Conservation (phyloP, 2,113 vertebrate genomes). For the Otis tarda region DNA sequence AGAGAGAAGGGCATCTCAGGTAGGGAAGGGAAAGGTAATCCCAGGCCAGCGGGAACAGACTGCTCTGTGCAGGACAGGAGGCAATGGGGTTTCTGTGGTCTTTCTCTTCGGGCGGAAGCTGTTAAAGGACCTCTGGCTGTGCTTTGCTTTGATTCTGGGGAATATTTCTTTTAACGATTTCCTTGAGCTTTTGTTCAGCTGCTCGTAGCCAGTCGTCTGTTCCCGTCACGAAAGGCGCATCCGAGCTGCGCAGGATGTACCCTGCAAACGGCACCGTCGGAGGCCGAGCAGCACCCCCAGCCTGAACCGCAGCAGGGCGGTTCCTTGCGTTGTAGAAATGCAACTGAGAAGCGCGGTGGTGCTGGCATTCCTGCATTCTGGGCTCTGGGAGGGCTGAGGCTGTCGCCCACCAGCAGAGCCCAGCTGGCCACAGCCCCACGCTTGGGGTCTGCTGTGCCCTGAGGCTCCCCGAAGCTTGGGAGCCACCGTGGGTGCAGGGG, state of each 20-base stretch:
- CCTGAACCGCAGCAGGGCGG: background rate
- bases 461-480: background rate
- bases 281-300: background rate
- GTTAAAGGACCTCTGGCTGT: background rate
- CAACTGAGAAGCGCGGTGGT: background rate
- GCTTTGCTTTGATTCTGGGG: background rate
- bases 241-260: accelerated
- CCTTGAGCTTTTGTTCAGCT: background rate
- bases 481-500: accelerated
- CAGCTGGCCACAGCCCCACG: background rate
- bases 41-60: background rate
- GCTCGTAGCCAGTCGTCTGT: background rate
- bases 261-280: background rate
- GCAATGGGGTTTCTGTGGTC: background rate
- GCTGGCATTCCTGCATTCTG: background rate
- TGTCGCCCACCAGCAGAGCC: background rate
- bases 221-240: background rate
- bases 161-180: background rate
- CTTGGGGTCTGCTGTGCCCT: background rate
- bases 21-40: background rate
- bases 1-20: background rate
- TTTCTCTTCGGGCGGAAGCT: background rate
- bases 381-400: background rate
- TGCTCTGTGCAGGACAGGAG: background rate
- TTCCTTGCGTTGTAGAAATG: background rate